A percentile compares a stretch with the other conserved stretches of the same genome.
Evolutionary conservation across 2,113 vertebrate genomes (phyloP).

Genomic region (Oreochromis aureus): DNA sequence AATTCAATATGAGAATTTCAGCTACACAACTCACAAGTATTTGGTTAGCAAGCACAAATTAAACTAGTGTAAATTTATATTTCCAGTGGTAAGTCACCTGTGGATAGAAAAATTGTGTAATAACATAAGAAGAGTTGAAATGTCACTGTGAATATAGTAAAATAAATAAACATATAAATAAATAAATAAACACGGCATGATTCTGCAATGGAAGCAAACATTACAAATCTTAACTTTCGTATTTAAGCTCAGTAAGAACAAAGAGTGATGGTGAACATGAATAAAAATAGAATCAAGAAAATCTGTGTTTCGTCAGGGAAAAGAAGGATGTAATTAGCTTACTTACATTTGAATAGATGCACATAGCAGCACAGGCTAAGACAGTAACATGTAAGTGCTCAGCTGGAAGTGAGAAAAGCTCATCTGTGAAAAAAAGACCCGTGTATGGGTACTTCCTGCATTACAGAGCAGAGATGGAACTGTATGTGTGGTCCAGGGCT

Average conservation of each 20-base stretch:
- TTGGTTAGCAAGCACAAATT: rapidly evolving
- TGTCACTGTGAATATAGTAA: not conserved
- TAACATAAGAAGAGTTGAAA: not conserved
- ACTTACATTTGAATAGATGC: not conserved
- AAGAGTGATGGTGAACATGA: not conserved
- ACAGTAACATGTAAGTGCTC: not conserved
- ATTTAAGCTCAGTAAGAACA: not conserved
- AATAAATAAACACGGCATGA: not conserved
- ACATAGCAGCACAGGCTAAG: not conserved
- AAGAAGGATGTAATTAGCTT: rapidly evolving
- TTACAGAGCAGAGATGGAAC: not conserved
- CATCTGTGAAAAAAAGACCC: not conserved
- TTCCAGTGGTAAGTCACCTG: not conserved
- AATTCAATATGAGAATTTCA: not conserved
- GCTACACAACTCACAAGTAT: not conserved
- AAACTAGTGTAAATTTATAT: not conserved
- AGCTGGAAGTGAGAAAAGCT: not conserved
- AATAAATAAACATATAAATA: not conserved
- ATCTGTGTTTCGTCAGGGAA: rapidly evolving
- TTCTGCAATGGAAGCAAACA: not conserved
- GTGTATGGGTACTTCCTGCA: not conserved
- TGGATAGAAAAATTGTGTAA: not conserved
- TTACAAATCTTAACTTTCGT: not conserved
- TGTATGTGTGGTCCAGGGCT: rapidly evolving
- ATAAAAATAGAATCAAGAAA: not conserved